Conservation (phyloP, 2,113 vertebrate species). For the Protobothrops mucrosquamatus region DNA sequence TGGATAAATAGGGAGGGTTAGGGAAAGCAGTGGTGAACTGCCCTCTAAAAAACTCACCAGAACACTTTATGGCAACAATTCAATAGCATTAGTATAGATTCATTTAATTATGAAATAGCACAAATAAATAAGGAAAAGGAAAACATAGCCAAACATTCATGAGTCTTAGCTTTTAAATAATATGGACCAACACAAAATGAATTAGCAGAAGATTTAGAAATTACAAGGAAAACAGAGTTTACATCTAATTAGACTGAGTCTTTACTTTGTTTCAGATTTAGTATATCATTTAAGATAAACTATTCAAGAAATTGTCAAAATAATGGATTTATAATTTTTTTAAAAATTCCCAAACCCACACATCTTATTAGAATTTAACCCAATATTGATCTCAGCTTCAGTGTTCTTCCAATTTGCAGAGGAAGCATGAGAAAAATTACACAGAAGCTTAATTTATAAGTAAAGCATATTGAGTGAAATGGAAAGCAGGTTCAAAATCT, state of each 20-base stretch:
- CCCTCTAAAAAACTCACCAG: background rate
- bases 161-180: background rate
- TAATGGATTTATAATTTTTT: background rate
- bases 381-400: background rate
- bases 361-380: background rate
- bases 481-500: background rate
- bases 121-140: background rate
- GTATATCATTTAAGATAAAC: background rate
- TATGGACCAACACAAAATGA: background rate
- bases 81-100: background rate
- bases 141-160: background rate
- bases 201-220: background rate
- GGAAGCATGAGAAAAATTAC: background rate
- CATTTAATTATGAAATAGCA: background rate
- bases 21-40: background rate
- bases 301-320: background rate
- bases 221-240: background rate
- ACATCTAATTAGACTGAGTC: background rate
- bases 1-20: background rate
- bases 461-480: background rate
- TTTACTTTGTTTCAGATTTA: background rate
- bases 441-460: background rate
- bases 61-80: background rate
- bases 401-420: background rate
- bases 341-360: background rate